Conservation (phyloP, 2,113 vertebrate species). For the Upupa epops region DNA sequence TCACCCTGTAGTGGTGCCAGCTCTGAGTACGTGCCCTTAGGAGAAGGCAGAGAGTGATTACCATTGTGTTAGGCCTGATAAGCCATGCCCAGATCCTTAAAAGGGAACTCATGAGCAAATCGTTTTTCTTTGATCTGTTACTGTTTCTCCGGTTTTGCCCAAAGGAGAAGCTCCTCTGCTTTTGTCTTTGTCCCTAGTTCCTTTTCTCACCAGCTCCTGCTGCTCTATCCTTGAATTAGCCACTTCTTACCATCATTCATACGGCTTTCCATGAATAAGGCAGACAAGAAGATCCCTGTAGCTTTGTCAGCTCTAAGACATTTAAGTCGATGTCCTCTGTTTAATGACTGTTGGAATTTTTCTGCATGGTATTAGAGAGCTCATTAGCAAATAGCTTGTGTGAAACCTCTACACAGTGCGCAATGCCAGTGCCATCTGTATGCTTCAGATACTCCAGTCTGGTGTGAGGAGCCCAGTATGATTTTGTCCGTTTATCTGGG, state of each 20-base stretch:
- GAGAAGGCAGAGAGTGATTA: background rate
- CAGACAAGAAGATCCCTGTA: background rate
- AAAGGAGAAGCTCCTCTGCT: background rate
- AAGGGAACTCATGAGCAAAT: background rate
- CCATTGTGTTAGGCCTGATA: background rate
- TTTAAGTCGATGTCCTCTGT: background rate
- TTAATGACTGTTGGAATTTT: background rate
- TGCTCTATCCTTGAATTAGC: background rate
- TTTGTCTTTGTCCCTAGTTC: background rate
- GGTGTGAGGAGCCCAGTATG: background rate
- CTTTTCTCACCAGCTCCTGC: background rate
- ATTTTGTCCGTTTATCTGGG: background rate
- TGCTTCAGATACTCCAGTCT: background rate
- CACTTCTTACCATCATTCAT: background rate
- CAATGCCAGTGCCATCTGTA: constrained; percentile 48
- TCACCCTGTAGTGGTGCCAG: background rate
- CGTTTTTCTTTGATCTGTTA: rapidly evolving
- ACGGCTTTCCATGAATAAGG: background rate
- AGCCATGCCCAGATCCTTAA: background rate
- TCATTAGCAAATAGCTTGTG: constrained; percentile 29
- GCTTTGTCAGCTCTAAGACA: background rate
- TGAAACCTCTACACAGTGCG: background rate
- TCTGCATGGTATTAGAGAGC: background rate
- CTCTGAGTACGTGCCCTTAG: background rate
- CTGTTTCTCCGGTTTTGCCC: background rate